Base-by-base conservation (phyloP, 2,888 invertebrate species). In the Pyralis farinalis region DNA sequence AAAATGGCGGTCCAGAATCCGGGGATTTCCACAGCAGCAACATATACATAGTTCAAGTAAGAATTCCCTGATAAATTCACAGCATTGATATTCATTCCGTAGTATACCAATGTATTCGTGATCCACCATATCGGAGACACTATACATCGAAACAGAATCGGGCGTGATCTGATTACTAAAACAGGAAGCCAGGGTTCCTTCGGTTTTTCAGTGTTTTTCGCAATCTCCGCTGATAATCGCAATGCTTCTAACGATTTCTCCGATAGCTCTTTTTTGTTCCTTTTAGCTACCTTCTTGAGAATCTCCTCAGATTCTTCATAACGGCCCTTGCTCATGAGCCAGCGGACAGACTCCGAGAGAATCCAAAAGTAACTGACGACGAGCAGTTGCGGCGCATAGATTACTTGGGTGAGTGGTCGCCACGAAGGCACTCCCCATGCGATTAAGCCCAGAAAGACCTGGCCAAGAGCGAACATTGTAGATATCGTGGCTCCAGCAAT, bases 291-390 rank as follows among this genome's bases (percentile, higher is more conserved):
- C 59, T 90, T 92, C 22, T 89, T 87, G 1, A 94, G 78, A 12
- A 94, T 91, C 1, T 64, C 65, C 55, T 92, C 92, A 0, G 94
- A 93, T 52, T 93, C 91, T 22, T 92, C 91, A 47, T 91, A 90
- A 42, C 91, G 90, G 2, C 93, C 92, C 58, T 94, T 93, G 34
- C 93, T 92, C 55, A 95, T 78, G 9, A 95, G 88, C 96, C 96
- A 96, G 42, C 96, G 90, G 2, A 94, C 91, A 5, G 94, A 94
- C 73, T 95, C 95, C 0, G 94, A 93, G 6, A 94, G 80, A 27
- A 94, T 76, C 92, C 94, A 94, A 54, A 93, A 91, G 63, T 94
- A 94, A 10, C 90, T 71, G 31, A 96, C 71, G 12, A 94, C 91
- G 0, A 94, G 70, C 3, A 94, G 66, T n/a, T 93, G 92, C 0